Evolutionary conservation across 2,797 vertebrate species (phyloP), one percentile per base, ranked within the genome.

Genomic region (Chaenodraco wilsoni): DNA sequence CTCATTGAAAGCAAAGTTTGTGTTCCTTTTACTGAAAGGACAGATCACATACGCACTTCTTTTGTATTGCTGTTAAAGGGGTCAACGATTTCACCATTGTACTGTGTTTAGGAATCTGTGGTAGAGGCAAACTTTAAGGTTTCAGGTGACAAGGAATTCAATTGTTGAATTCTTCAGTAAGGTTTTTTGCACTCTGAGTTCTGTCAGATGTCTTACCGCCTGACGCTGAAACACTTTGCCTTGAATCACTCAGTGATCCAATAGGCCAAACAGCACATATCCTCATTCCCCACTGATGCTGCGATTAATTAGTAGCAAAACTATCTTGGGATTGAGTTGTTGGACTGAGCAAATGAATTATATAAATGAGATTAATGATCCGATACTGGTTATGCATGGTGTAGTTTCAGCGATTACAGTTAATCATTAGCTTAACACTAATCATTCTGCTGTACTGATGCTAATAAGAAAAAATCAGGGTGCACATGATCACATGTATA

Each of bases 231-330:
- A 78, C 31, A 45, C 44, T 69, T 76, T 55, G 72, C 79, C 69
- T 67, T 21, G 4, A 77, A 61, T 71, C 66, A 54, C 46, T 83
- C 79, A 51, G 46, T 83, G 65, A 87, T 84, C 54, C 56, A 52
- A 61, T 82, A 59, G 63, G 67, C 45, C 64, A 64, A 80, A 52
- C 67, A 45, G 70, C 45, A 27, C 41, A 58, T 72, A 72, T 69
- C 21, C 27, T 72, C 78, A 45, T 67, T 82, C 69, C 48, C 31
- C 43, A 33, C 41, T 66, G 57, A 73, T 51, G 59, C 46, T 72
- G 44, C 83, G 59, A 81, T 83, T 87, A 71, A 81, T 84, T 76
- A 67, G 37, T 23, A 10, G 51, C 50, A 65, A 54, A 19, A 14
- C 10, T 52, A 41, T 74, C 17, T 54, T 41, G 12, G 7, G 8